Percentiles rank a stretch among this genome's conserved stretches.
These are phyloP conservation scores for Pocillopora damicornis DNA, from an alignment of 64 coral and sea anemone genomes.

Conservation along the genomic window DNA sequence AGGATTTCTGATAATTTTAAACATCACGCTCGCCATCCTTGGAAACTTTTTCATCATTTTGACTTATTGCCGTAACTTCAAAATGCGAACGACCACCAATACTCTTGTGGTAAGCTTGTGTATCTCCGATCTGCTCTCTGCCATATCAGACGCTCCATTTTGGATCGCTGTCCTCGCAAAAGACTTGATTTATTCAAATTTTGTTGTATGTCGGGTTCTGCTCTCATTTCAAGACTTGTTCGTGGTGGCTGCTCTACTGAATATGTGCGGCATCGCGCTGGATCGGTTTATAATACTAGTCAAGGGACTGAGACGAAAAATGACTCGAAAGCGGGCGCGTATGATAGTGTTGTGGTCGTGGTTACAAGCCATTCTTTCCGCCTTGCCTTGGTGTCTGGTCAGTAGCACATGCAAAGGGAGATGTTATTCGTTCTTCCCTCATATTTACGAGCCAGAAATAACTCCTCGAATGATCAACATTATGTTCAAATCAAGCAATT, in stretches of 20 bases:
- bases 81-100: constrained; percentile 86
- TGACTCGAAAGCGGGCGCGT: constrained; percentile 51
- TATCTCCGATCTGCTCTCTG: constrained; percentile 69
- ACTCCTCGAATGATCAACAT: constrained; percentile 27
- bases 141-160: constrained; percentile 66
- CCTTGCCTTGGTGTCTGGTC: constrained; percentile 55
- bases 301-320: constrained; percentile 63
- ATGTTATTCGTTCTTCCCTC: constrained; percentile 45
- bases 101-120: constrained; percentile 81
- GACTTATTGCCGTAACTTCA: constrained; percentile 71
- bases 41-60: constrained; percentile 87
- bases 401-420: background rate
- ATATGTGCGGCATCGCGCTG: constrained; percentile 83
- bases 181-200: constrained; percentile 21
- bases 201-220: constrained; percentile 53
- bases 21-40: constrained; percentile 57
- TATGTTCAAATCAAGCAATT: constrained; percentile 36
- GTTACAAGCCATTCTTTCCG: constrained; percentile 55
- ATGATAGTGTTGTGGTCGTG: constrained; percentile 59
- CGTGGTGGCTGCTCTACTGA: constrained; percentile 64
- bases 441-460: constrained; percentile 65
- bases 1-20: constrained; percentile 42
- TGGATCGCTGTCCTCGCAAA: constrained; percentile 37
- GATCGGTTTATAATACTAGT: constrained; percentile 83
- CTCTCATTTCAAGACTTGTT: constrained; percentile 71